A percentile compares a stretch with the other conserved stretches of the same genome.
Evolutionary conservation across 2,888 invertebrate genomes (phyloP).

Genomic region (Erebia palarica): DNA sequence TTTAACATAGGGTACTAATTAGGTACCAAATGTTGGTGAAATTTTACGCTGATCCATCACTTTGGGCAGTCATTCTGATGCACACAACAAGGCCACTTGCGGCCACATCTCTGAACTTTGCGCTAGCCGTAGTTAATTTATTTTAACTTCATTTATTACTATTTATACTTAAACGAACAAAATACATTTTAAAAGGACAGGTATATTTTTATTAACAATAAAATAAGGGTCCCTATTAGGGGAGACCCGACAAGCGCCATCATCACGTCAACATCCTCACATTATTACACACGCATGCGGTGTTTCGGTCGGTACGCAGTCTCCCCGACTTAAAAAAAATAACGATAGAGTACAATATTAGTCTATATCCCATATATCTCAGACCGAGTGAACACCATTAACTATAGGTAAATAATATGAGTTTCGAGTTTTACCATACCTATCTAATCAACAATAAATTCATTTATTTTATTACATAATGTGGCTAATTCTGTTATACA

Average conservation of each 20-base stretch:
- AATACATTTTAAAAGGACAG: neutral
- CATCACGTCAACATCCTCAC: too few relatives aligned
- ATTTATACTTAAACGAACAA: neutral
- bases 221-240: conserved; percentile 14
- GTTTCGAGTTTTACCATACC: conserved; percentile 36
- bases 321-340: neutral
- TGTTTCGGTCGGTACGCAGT: too few relatives aligned
- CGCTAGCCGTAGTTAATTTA: neutral
- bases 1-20: too few relatives aligned
- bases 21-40: too few relatives aligned
- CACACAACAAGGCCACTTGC: neutral
- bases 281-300: too few relatives aligned
- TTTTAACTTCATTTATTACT: neutral
- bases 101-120: neutral
- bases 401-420: conserved; percentile 8
- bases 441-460: conserved; percentile 40
- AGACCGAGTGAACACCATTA: conserved; percentile 12
- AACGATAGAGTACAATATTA: neutral
- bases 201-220: neutral
- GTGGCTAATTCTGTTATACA: neutral
- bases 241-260: too few relatives aligned
- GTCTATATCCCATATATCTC: conserved; percentile 1
- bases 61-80: neutral
- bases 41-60: too few relatives aligned
- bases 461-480: conserved; percentile 33